These are phyloP conservation scores for Elaphurus davidianus DNA, from an alignment of 2,113 vertebrate species.

Conservation along the genomic window DNA sequence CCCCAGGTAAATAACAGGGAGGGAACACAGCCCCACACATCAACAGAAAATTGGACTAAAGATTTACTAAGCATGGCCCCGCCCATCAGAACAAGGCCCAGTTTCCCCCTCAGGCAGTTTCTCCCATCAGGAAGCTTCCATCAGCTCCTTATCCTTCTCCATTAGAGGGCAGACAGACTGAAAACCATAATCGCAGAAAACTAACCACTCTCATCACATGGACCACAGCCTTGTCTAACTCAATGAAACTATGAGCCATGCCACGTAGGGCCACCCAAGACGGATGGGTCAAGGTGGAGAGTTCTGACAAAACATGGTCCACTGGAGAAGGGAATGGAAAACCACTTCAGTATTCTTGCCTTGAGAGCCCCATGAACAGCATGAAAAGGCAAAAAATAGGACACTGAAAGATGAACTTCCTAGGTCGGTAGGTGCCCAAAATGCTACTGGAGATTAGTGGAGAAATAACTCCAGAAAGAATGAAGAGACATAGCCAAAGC, in stretches of 20 bases:
- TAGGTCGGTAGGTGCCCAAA: neutral
- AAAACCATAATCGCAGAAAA: neutral
- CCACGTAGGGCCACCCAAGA: neutral
- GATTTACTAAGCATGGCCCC: neutral
- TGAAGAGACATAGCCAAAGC: neutral
- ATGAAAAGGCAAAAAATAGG: neutral
- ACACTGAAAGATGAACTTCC: neutral
- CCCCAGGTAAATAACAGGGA: neutral
- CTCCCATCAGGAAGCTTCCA: neutral
- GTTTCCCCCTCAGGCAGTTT: neutral
- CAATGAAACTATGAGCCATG: neutral
- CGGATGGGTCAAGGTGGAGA: neutral
- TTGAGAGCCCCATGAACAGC: neutral
- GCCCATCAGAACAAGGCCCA: neutral
- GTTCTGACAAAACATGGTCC: neutral
- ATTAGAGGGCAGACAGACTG: neutral
- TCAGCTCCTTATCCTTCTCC: neutral
- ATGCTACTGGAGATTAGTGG: neutral
- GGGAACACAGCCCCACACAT: neutral
- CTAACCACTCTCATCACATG: neutral
- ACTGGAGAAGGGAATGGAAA: neutral
- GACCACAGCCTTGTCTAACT: neutral
- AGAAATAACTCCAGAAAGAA: neutral
- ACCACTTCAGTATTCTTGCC: fast-evolving
- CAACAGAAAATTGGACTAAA: neutral